Conservation (phyloP, 2,888 invertebrate genomes). For the Nezara viridula region DNA sequence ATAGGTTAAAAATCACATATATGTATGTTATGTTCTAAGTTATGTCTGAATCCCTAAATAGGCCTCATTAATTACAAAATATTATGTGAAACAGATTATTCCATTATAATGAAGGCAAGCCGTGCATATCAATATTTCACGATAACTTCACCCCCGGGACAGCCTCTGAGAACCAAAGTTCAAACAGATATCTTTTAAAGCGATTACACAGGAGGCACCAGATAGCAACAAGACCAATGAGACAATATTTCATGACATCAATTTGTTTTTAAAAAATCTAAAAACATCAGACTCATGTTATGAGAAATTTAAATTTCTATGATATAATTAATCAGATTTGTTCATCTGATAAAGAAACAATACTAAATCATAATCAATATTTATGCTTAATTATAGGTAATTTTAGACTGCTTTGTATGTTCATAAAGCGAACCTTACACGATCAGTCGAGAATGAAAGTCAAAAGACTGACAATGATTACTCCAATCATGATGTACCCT, state of each 20-base stretch:
- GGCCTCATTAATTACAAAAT: background rate
- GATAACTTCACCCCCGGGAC: background rate
- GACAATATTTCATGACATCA: background rate
- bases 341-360: too few species aligned
- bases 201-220: background rate
- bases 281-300: background rate
- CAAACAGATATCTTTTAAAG: background rate
- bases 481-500: too few species aligned
- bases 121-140: background rate
- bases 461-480: too few species aligned
- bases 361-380: too few species aligned
- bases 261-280: background rate
- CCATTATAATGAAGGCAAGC: background rate
- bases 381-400: too few species aligned
- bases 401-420: too few species aligned
- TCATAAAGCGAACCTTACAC: too few species aligned
- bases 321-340: too few species aligned
- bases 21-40: too few species aligned
- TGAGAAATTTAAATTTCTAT: too few species aligned
- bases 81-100: background rate
- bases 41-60: background rate
- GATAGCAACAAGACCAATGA: background rate
- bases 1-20: too few species aligned
- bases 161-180: background rate
- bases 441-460: too few species aligned